phyloP scores from a whole-genome alignment of 2,888 invertebrate species.

The Oxytorus armatus region DNA sequence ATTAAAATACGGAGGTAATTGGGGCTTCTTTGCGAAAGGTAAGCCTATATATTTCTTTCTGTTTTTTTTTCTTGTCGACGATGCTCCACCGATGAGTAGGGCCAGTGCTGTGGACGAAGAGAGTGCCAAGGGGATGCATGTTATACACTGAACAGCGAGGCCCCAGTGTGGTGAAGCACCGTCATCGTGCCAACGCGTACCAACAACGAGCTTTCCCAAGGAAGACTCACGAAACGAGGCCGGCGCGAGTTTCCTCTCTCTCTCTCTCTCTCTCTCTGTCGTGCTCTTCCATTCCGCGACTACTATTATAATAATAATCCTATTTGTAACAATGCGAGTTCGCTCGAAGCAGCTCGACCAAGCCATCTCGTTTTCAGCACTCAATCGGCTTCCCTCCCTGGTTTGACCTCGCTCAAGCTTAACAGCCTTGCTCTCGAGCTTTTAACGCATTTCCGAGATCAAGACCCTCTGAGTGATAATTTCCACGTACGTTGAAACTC shows the following conservation, averaged over 20 bases:
- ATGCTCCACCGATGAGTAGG: constrained; percentile 32
- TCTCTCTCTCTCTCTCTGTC: constrained; percentile 18
- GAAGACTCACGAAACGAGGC: constrained; percentile 43
- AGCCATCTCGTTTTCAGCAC: constrained; percentile 55
- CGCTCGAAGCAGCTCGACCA: constrained; percentile 38
- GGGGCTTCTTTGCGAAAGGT: constrained; percentile 18
- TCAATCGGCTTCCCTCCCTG: constrained; percentile 64
- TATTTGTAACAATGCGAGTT: constrained; percentile 69
- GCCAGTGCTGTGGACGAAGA: constrained; percentile 7
- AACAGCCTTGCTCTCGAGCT: constrained; percentile 15
- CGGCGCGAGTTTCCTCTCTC: constrained; percentile 7
- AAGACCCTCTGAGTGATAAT: neutral
- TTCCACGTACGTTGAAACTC: neutral
- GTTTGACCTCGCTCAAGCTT: constrained; percentile 25
- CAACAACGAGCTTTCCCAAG: constrained; percentile 39
- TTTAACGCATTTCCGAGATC: constrained; percentile 20
- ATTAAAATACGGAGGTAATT: constrained; percentile 56
- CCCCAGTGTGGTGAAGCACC: constrained; percentile 29
- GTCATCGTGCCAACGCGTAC: constrained; percentile 32
- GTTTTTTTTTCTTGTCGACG: neutral
- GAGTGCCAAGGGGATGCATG: constrained; percentile 31
- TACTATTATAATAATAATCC: constrained; percentile 71
- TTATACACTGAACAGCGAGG: constrained; percentile 6
- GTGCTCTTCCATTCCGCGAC: constrained; percentile 44
- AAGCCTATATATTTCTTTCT: constrained; percentile 18